phyloP scores from a whole-genome alignment of 2,797 vertebrate genomes.

The Clarias laeviceps region DNA sequence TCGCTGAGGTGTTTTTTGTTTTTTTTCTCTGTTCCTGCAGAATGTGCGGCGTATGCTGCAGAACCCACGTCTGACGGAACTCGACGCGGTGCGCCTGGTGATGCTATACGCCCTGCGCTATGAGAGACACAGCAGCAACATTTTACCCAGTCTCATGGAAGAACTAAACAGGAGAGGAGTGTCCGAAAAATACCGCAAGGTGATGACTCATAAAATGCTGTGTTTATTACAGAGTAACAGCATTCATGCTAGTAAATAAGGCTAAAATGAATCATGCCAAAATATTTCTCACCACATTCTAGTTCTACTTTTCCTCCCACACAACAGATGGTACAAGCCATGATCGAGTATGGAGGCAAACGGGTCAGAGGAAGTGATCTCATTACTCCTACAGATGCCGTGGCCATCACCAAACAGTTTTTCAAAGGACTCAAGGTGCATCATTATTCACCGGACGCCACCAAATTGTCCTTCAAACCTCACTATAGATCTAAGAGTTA shows the following conservation, averaged over 20 bases:
- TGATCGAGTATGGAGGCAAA: slow-evolving; percentile 93
- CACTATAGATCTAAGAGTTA: not conserved
- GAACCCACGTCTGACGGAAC: slow-evolving; percentile 81
- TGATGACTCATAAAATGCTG: slow-evolving; percentile 34
- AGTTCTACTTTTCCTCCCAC: slow-evolving; percentile 18
- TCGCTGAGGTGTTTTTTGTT: not conserved
- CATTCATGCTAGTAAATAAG: not conserved
- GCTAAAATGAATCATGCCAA: not conserved
- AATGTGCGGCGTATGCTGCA: slow-evolving; percentile 86
- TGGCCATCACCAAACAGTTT: slow-evolving; percentile 97
- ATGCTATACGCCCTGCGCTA: slow-evolving; percentile 94
- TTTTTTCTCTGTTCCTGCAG: slow-evolving; percentile 64
- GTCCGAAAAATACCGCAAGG: slow-evolving; percentile 79
- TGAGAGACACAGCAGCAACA: slow-evolving; percentile 87
- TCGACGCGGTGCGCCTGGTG: slow-evolving; percentile 87
- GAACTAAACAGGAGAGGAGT: slow-evolving; percentile 83
- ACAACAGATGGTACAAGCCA: slow-evolving; percentile 83
- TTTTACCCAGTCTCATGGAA: slow-evolving; percentile 80
- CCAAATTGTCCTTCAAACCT: not conserved
- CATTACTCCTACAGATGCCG: slow-evolving; percentile 88
- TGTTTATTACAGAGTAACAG: not conserved
- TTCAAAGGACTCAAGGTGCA: slow-evolving; percentile 96
- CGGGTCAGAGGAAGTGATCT: slow-evolving; percentile 91
- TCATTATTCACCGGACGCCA: not conserved
- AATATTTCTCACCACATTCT: not conserved